phyloP scores from a whole-genome alignment of 2,113 vertebrate genomes.

The Gopherus evgoodei region DNA sequence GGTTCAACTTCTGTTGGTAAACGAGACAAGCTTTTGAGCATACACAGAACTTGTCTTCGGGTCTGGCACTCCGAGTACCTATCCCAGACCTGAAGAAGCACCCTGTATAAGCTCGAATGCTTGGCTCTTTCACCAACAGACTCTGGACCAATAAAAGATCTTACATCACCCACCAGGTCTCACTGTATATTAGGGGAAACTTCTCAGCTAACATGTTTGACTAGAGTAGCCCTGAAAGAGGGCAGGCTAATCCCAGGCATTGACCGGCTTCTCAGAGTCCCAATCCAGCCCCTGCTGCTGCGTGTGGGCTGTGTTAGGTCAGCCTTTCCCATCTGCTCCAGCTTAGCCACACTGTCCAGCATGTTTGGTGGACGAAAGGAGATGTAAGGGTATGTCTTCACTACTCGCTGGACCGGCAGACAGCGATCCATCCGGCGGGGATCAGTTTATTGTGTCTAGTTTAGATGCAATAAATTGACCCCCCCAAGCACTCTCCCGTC shows the following conservation, averaged over 20 bases:
- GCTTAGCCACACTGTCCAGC: not conserved
- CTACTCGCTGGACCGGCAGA: too few relatives aligned
- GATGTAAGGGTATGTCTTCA: not conserved
- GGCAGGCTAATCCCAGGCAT: not conserved
- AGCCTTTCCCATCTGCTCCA: not conserved
- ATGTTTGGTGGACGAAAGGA: not conserved
- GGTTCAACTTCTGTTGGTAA: too few relatives aligned
- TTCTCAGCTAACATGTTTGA: not conserved
- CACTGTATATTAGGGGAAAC: not conserved
- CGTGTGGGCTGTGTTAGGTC: not conserved
- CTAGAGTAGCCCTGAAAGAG: not conserved
- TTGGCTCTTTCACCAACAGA: not conserved
- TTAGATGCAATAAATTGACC: too few relatives aligned
- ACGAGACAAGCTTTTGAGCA: not conserved
- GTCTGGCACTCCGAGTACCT: not conserved
- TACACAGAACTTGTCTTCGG: not conserved
- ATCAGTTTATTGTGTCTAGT: too few relatives aligned
- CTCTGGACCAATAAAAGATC: not conserved
- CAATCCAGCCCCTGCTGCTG: not conserved
- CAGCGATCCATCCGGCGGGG: too few relatives aligned
- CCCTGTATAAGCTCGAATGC: not conserved
- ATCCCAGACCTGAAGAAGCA: not conserved
- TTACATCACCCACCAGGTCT: not conserved
- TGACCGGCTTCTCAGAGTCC: not conserved
- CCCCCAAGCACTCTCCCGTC: too few relatives aligned